phyloP scores from a whole-genome alignment of 1,140 invertebrate species.

The Pogonomyrmex californicus region DNA sequence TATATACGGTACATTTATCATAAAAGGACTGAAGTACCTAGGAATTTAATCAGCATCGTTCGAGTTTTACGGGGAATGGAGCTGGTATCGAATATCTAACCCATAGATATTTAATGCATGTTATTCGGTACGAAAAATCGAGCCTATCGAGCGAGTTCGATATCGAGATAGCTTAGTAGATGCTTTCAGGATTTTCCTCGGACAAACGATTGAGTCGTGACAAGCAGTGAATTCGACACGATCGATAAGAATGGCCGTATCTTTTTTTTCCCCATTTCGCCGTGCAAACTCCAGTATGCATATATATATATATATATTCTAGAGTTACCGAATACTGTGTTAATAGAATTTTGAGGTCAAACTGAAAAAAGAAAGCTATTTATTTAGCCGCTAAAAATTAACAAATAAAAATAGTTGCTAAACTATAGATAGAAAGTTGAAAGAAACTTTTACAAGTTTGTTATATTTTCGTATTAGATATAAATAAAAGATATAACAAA shows the following conservation, averaged over 20 bases:
- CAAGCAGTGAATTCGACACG: slow-evolving; percentile 45
- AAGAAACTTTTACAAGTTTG: neutral
- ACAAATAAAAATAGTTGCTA: neutral
- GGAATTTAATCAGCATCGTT: slow-evolving; percentile 46
- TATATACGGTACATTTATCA: neutral
- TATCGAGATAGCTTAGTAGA: slow-evolving; percentile 43
- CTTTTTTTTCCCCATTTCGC: slow-evolving; percentile 21
- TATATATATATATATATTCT: neutral
- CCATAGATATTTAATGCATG: slow-evolving; percentile 15
- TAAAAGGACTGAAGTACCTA: slow-evolving; percentile 13
- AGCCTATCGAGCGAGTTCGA: neutral
- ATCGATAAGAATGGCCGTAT: slow-evolving; percentile 59
- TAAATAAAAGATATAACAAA: neutral
- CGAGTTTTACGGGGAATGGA: slow-evolving; percentile 9
- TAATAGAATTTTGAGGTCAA: neutral
- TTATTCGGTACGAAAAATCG: slow-evolving; percentile 40
- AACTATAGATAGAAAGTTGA: neutral
- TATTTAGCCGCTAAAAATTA: neutral
- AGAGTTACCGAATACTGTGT: neutral
- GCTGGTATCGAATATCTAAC: slow-evolving; percentile 17
- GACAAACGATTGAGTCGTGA: slow-evolving; percentile 54
- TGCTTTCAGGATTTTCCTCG: slow-evolving; percentile 24
- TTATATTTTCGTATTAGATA: neutral
- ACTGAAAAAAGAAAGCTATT: neutral
- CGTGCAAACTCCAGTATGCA: slow-evolving; percentile 16